Evolutionary conservation across 35 echinoderm and acorn worm genomes (phyloP), one percentile per base, ranked within the genome.

Genomic region (Ophiothrix spiculata): DNA sequence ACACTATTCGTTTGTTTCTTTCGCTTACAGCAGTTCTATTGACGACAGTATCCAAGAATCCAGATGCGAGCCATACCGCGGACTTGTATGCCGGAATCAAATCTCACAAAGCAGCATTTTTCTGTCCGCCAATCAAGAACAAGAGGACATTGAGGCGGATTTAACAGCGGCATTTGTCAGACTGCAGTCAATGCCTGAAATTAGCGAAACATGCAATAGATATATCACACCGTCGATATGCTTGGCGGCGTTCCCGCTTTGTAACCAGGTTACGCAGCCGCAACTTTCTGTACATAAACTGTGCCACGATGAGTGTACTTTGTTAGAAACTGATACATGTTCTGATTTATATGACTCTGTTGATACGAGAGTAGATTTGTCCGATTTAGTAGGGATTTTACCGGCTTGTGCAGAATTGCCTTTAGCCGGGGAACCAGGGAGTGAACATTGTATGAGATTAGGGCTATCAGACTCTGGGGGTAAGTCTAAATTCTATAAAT

Each of bases 221-320:
- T 88, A 87, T 38, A 89, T 92, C 56, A 87, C 76, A 56, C 95
- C 91, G 8, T 93, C 95, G 74, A 92, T 97, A 34, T 97, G 95
- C 42, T 88, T 93, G 16, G 87, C 87, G 1, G 95, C 95, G 4
- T 97, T 93, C 76, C 95, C 91, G 11, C 87, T 97, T 4, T 97
- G 95, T 40, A 79, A 64, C n/a, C 83, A 97, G 77, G 36, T n/a
- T n/a, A n/a, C 28, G 31, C 15, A 37, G 4, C 73, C 85, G 19
- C 49, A 81, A 1, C 56, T 87, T 39, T 74, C 79, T 0, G 75
- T 86, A 0, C 91, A 92, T 64, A 54, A 84, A 34, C 85, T 97
- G n/a, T 97, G 95, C 76, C 87, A 78, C 37, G 84, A 87, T 13
- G 95, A 97, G 73, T 97, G 95, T 41, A 85, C 31, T 1, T 35